Conservation (phyloP, 2,888 invertebrate genomes). For the Himalopsyche anomala region DNA sequence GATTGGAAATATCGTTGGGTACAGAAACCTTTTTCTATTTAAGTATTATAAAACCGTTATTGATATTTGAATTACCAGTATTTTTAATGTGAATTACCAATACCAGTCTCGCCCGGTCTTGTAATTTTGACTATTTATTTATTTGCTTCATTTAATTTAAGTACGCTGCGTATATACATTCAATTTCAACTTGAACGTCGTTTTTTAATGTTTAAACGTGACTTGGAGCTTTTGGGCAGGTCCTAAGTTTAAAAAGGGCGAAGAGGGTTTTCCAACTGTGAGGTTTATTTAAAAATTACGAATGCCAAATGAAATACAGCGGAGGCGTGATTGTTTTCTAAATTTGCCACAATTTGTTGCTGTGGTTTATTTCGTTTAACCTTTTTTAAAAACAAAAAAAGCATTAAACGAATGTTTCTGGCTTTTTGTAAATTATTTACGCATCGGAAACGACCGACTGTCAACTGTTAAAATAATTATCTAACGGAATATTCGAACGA, state of each 20-base stretch:
- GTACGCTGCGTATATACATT: too few species aligned
- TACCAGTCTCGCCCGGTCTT: too few species aligned
- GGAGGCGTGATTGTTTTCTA: constrained; percentile 21
- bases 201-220: not conserved
- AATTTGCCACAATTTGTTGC: constrained; percentile 34
- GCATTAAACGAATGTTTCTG: not conserved
- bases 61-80: too few species aligned
- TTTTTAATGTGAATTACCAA: too few species aligned
- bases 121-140: too few species aligned
- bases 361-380: not conserved
- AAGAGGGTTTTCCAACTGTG: constrained; percentile 22
- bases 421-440: not conserved
- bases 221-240: not conserved
- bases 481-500: too few species aligned
- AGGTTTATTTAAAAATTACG: constrained; percentile 34
- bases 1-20: too few species aligned
- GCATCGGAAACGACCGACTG: not conserved
- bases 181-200: too few species aligned
- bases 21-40: too few species aligned
- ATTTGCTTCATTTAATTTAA: too few species aligned
- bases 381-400: not conserved
- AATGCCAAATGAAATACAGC: constrained; percentile 24
- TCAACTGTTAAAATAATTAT: not conserved
- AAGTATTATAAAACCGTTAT: too few species aligned
- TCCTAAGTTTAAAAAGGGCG: constrained; percentile 15